Percentiles rank a stretch among this genome's conserved stretches.
phyloP scores from a whole-genome alignment of 2,797 vertebrate species.

The Otolemur crassicaudatus region DNA sequence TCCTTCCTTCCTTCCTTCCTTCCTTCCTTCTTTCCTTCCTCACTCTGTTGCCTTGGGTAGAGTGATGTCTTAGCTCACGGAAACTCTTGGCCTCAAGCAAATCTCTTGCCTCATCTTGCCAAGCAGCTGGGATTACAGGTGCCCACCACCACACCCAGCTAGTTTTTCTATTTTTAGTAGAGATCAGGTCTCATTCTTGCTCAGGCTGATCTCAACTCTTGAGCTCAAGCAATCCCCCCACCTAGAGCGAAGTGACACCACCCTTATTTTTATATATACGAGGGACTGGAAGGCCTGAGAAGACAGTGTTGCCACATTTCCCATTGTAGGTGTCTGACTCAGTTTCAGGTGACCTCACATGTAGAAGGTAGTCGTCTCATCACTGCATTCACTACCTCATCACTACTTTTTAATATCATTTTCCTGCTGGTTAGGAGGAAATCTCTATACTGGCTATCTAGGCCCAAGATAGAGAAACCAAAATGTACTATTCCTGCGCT shows the following conservation, averaged over 20 bases:
- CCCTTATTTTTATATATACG: neutral
- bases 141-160: too few relatives aligned
- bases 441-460: neutral
- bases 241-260: neutral
- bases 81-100: too few relatives aligned
- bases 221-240: too few relatives aligned
- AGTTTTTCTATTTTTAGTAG: too few relatives aligned
- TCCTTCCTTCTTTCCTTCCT: too few relatives aligned
- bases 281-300: neutral
- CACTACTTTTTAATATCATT: neutral
- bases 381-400: neutral
- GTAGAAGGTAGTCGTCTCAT: neutral
- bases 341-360: accelerated
- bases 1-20: too few relatives aligned
- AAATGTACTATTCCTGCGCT: neutral
- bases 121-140: too few relatives aligned
- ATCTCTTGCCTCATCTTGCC: too few relatives aligned
- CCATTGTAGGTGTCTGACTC: neutral
- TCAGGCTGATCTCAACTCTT: too few relatives aligned
- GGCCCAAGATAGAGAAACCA: neutral
- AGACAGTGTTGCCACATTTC: neutral
- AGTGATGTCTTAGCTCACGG: too few relatives aligned
- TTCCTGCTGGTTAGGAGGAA: neutral
- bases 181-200: too few relatives aligned
- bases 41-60: too few relatives aligned